Conservation (phyloP, 2,888 invertebrate species). For the Platycheirus albimanus region DNA sequence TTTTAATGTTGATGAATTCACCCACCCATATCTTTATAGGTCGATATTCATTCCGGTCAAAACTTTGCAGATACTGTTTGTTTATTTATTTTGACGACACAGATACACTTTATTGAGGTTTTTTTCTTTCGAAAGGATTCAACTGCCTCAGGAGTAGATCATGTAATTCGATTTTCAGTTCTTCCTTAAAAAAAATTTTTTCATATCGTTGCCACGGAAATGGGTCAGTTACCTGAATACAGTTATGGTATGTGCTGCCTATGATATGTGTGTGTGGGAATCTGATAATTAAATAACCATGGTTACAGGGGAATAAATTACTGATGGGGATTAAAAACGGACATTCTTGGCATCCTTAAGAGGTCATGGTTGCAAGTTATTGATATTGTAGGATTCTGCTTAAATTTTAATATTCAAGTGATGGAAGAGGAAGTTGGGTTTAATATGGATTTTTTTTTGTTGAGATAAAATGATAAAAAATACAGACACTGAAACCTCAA, state of each 20-base stretch:
- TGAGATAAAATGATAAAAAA: not conserved
- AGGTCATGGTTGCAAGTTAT: slow-evolving; percentile 46
- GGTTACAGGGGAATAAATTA: slow-evolving; percentile 42
- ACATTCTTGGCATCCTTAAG: slow-evolving; percentile 30
- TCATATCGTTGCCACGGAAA: slow-evolving; percentile 40
- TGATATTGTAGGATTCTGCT: slow-evolving; percentile 8
- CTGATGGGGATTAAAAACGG: slow-evolving; percentile 36
- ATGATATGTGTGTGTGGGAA: slow-evolving; percentile 2
- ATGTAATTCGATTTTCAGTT: slow-evolving; percentile 58
- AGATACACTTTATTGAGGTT: not conserved
- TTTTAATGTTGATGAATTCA: slow-evolving; percentile 22
- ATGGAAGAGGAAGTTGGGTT: not conserved
- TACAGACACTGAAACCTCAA: no score
- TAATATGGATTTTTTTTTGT: not conserved
- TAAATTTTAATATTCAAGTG: not conserved
- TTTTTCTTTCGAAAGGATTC: slow-evolving; percentile 18
- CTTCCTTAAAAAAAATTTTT: slow-evolving; percentile 13
- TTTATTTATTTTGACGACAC: slow-evolving; percentile 40
- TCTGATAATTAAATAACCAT: slow-evolving; percentile 60
- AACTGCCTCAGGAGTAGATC: slow-evolving; percentile 40
- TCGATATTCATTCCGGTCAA: not conserved
- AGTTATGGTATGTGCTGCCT: slow-evolving; percentile 24
- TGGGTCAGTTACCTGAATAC: slow-evolving; percentile 54
- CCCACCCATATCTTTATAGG: not conserved
- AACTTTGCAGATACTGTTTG: not conserved